phyloP scores from a whole-genome alignment of 1,140 invertebrate genomes.

The Melanaphis sacchari region DNA sequence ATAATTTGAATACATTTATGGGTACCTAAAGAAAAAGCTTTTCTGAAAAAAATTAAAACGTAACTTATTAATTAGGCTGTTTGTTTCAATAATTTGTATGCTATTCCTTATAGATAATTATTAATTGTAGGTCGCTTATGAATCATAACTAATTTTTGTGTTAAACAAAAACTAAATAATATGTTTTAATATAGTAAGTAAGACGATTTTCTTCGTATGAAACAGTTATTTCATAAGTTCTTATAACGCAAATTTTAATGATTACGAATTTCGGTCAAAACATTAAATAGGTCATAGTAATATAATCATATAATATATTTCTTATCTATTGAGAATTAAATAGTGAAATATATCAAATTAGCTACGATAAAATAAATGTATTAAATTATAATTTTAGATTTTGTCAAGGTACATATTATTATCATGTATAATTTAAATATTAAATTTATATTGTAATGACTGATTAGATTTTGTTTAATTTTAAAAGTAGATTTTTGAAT shows the following conservation, averaged over 20 bases:
- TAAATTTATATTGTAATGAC: too few relatives aligned
- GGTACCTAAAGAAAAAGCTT: neutral
- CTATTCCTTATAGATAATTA: neutral
- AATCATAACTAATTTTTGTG: neutral
- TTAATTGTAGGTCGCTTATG: neutral
- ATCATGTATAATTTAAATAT: too few relatives aligned
- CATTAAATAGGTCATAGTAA: neutral
- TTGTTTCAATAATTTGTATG: neutral
- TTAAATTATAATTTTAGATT: neutral
- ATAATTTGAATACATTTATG: neutral
- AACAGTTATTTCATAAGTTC: neutral
- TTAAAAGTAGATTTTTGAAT: too few relatives aligned
- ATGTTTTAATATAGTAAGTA: neutral
- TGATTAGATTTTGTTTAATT: too few relatives aligned
- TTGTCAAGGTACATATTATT: too few relatives aligned
- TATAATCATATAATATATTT: neutral
- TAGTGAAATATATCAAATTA: neutral
- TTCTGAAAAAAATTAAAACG: neutral
- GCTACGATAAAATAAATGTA: neutral
- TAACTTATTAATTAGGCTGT: neutral
- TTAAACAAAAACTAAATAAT: neutral
- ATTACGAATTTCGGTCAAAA: neutral
- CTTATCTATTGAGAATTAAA: neutral
- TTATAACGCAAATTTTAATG: neutral
- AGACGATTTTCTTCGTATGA: neutral